Evolutionary conservation across 1,140 invertebrate species (phyloP), one percentile per base, ranked within the genome.

Genomic region (Nomia melanderi): DNA sequence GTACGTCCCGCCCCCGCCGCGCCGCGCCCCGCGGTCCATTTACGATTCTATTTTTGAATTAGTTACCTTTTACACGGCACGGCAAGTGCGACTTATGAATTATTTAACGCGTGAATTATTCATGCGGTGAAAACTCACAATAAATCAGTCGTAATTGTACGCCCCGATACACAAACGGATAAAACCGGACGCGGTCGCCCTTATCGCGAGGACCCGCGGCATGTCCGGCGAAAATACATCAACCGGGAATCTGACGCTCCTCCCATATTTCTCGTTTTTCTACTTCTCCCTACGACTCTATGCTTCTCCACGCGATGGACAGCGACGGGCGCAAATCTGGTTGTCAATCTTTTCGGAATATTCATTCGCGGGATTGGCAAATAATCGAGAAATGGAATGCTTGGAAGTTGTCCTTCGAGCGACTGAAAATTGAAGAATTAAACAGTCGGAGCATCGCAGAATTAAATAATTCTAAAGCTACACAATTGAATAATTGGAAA

Each of bases 61-160:
- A 65, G 80, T 57, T 77, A 75, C 70, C 62, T 65, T 56, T 71
- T 72, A 74, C 60, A 77, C 77, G 70, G 65, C 81, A 78, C 80
- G 81, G 75, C 27, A 83, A 78, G 81, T 73, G 81, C 77, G 60
- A 82, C 81, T 83, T 82, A 83, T 83, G 81, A 82, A 83, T 83
- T 74, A 82, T 83, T 83, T 83, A 78, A 72, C 80, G 44, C 29
- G 41, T 39, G 70, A 72, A 83, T 83, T 82, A 83, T 83, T 82
- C 81, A 83, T 75, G 27, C 39, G 23, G 23, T 31, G 73, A 54
- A 64, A 70, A 71, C 64, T 65, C 39, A 36, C 77, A 74, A 82
- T 83, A 82, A 82, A 82, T 70, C 76, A 79, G 41, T 7, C 50
- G 54, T 69, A 81, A 83, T 83, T 82, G 78, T 71, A 72, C 20